A percentile compares a stretch with the other conserved stretches of the same genome.
phyloP scores from a whole-genome alignment of 2,888 invertebrate genomes.

The Hydrotaea cyrtoneurina region DNA sequence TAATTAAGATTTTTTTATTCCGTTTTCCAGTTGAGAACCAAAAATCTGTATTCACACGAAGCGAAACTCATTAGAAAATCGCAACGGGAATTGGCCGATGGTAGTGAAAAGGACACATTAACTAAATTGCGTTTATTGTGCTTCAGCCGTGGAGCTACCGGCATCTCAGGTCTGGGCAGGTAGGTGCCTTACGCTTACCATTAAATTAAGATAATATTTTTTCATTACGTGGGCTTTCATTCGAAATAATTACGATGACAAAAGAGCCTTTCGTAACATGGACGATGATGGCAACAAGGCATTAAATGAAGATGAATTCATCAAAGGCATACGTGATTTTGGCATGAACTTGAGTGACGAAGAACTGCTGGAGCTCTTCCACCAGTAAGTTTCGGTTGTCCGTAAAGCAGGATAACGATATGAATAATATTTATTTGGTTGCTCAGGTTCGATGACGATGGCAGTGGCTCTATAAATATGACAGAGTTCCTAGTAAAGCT shows the following conservation, averaged over 20 bases:
- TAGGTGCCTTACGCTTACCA: slow-evolving; percentile 74
- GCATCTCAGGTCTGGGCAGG: slow-evolving; percentile 94
- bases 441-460: slow-evolving; percentile 88
- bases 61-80: slow-evolving; percentile 90
- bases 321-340: slow-evolving; percentile 89
- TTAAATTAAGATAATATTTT: slow-evolving; percentile 56
- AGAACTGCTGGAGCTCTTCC: slow-evolving; percentile 78
- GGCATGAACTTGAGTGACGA: slow-evolving; percentile 86
- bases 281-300: slow-evolving; percentile 95
- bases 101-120: slow-evolving; percentile 86
- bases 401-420: background rate
- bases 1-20: slow-evolving; percentile 38
- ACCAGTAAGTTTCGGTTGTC: slow-evolving; percentile 71
- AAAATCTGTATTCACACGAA: slow-evolving; percentile 83
- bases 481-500: slow-evolving; percentile 93
- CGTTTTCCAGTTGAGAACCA: slow-evolving; percentile 69
- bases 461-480: slow-evolving; percentile 90
- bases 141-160: slow-evolving; percentile 91
- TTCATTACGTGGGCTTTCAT: slow-evolving; percentile 10
- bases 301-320: slow-evolving; percentile 91
- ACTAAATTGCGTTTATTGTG: slow-evolving; percentile 92
- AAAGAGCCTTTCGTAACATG: slow-evolving; percentile 92
- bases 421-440: slow-evolving; percentile 16
- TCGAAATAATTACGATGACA: slow-evolving; percentile 49
- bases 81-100: slow-evolving; percentile 84